A percentile compares a stretch with the other conserved stretches of the same genome.
These are phyloP conservation scores for Ceyx erithaca DNA, from an alignment of 2,797 vertebrate species.

Conservation along the genomic window DNA sequence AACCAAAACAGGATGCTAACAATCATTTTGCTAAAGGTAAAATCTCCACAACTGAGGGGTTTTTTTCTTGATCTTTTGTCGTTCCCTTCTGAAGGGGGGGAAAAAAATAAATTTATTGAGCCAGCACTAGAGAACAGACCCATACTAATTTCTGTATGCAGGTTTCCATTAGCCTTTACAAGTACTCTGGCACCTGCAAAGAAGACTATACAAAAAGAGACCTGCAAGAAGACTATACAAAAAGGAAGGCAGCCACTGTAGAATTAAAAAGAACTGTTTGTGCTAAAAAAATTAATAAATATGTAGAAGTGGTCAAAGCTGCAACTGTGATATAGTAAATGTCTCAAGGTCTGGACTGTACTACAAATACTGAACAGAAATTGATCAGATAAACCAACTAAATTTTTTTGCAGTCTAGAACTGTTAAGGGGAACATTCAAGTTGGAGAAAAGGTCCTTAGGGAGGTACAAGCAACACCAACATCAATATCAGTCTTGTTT, in stretches of 20 bases:
- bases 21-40: constrained; percentile 50
- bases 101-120: background rate
- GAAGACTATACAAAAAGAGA: background rate
- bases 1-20: constrained; percentile 72
- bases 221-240: background rate
- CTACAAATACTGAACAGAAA: background rate
- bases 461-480: background rate
- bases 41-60: background rate
- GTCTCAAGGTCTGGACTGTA: background rate
- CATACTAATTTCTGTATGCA: background rate
- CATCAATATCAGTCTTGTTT: background rate
- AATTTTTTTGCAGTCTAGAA: background rate
- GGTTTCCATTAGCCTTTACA: background rate
- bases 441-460: background rate
- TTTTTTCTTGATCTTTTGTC: constrained; percentile 8
- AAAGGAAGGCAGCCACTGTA: background rate
- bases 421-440: background rate
- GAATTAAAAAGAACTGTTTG: background rate
- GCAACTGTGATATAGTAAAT: background rate
- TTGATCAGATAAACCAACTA: background rate
- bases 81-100: background rate
- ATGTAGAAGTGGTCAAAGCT: background rate
- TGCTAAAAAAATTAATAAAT: background rate
- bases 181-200: background rate
- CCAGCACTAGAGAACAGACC: background rate